phyloP scores from a whole-genome alignment of 92 coral and sea anemone species.

The Isaurus tuberculatus region DNA sequence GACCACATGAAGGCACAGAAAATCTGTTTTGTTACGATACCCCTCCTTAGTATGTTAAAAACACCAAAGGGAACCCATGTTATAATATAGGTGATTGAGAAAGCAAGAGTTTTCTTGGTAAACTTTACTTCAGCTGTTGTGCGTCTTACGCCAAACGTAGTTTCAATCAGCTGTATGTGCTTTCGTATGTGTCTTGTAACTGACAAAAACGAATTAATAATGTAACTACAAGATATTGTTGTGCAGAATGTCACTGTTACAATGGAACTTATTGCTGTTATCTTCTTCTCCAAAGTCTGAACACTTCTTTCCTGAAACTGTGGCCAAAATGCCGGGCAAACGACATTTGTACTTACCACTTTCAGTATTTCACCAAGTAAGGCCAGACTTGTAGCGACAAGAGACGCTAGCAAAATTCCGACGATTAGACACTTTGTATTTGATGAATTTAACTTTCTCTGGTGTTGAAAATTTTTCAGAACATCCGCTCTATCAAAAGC shows the following conservation, averaged over 20 bases:
- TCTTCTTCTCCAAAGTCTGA: background rate
- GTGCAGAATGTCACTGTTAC: background rate
- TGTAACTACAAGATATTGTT: background rate
- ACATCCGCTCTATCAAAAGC: conserved; percentile 44
- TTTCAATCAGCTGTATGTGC: conserved; percentile 28
- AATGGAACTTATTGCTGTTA: background rate
- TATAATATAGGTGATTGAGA: conserved; percentile 14
- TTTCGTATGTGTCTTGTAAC: conserved; percentile 36
- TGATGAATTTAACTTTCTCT: conserved; percentile 29
- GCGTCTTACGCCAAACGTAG: conserved; percentile 26
- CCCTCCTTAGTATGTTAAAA: background rate
- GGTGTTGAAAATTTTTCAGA: conserved; percentile 39
- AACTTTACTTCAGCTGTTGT: conserved; percentile 41
- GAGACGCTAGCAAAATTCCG: conserved; percentile 22
- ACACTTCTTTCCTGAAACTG: background rate
- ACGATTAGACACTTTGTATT: background rate
- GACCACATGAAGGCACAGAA: conserved; percentile 22
- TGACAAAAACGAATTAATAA: background rate
- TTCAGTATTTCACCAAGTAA: background rate
- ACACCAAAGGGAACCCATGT: conserved; percentile 5
- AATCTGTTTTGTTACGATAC: background rate
- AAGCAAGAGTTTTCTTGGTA: conserved; percentile 13
- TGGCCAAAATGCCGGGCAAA: background rate
- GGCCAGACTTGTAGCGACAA: background rate
- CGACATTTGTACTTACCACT: background rate